Base-by-base conservation (phyloP, 2,888 invertebrate species). In the Pterostichus madidus region DNA sequence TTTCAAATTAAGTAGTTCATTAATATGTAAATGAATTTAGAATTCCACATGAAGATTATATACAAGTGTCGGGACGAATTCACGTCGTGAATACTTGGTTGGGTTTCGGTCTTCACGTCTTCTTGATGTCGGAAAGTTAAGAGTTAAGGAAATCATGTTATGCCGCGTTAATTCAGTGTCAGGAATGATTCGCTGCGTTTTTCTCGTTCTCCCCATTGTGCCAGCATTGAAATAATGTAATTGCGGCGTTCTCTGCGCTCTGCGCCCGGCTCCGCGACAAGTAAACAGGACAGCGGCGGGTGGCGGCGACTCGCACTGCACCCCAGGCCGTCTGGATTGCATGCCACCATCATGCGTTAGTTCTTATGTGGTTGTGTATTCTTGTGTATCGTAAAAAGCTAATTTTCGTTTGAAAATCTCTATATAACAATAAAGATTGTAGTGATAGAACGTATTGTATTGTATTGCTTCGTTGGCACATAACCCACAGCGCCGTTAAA, bases 11-110 rank as follows among this genome's bases (percentile, higher is more conserved):
- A 79, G 46, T 79, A 79, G 79, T 79, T 79, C 79, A 79, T 79
- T 79, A 79, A 64, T 79, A 79, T 79, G 79, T 64, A 79, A 79
- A 79, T 64, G 61, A 79, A 79, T 79, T 79, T 79, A 79, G 79
- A 79, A 79, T 64, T 59, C 64, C 64, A 79, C 79, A 79, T 64
- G 79, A 79, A 79, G 79, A 79, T 79, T 79, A 79, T 79, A 79
- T 79, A 79, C 79, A 79, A 79, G 64, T 79, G 79, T 79, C 79
- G 46, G 79, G 61, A 49, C 39, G 61, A 79, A 79, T 64, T 79
- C 39, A 35, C 46, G 49, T 64, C 44, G 39, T 39, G 39, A 39
- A 39, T 39, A 39, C 39, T 39, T 39, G 39, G 39, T 39, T 5
- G 39, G 39, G 39, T 39, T 39, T 39, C 39, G 39, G 39, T 39